phyloP scores from a whole-genome alignment of 1,140 invertebrate species.

The Drosophila parabipectinata region DNA sequence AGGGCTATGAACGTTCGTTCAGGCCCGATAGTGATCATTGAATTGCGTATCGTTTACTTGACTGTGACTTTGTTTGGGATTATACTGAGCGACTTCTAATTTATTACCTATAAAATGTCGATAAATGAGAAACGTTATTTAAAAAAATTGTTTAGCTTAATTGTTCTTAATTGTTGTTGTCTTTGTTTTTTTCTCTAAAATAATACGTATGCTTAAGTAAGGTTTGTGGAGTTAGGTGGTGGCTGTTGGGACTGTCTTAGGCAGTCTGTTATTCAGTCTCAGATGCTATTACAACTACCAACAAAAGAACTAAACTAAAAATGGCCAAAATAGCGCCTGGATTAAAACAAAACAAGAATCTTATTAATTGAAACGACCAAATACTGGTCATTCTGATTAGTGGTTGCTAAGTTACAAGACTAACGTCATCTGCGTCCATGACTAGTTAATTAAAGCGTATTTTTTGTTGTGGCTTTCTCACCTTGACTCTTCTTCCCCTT shows the following conservation, averaged over 20 bases:
- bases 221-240: conserved; percentile 19
- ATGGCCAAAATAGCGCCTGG: conserved; percentile 21
- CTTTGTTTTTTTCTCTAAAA: conserved; percentile 17
- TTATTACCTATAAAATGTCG: conserved; percentile 83
- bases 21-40: conserved; percentile 65
- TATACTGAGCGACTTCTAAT: conserved; percentile 79
- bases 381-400: conserved; percentile 21
- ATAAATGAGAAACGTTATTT: conserved; percentile 81
- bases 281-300: conserved; percentile 39
- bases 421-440: conserved; percentile 47
- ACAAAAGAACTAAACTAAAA: conserved; percentile 8
- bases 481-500: conserved; percentile 59
- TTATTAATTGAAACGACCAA: conserved; percentile 13
- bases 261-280: conserved; percentile 35
- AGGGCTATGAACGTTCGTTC: conserved; percentile 70
- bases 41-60: conserved; percentile 82
- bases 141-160: conserved; percentile 39
- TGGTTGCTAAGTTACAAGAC: conserved; percentile 38
- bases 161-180: conserved; percentile 23
- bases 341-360: conserved; percentile 2
- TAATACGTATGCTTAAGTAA: conserved; percentile 40
- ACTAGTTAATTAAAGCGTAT: conserved; percentile 44
- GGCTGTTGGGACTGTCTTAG: conserved; percentile 20
- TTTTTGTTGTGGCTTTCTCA: conserved; percentile 39
- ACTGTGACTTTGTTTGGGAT: conserved; percentile 73